These are phyloP conservation scores for Forbesichthys agassizii DNA, from an alignment of 2,113 vertebrate species.

Conservation along the genomic window DNA sequence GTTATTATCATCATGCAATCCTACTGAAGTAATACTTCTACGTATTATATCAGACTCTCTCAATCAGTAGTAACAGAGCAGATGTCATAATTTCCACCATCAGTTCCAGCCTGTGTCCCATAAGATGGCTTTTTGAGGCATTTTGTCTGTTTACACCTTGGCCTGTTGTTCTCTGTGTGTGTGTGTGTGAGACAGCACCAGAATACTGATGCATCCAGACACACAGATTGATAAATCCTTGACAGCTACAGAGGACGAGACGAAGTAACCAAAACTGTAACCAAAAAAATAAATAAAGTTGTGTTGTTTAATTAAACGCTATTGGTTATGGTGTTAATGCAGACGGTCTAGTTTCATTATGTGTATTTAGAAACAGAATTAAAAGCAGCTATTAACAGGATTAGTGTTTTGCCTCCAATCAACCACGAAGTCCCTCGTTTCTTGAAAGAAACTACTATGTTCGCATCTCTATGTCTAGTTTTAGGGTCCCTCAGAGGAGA, in stretches of 20 bases:
- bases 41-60: slow-evolving; percentile 38
- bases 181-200: slow-evolving; percentile 2
- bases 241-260: not conserved
- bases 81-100: not conserved
- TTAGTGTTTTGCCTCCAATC: too few relatives aligned
- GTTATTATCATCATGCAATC: slow-evolving; percentile 16
- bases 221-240: not conserved
- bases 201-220: slow-evolving; percentile 23
- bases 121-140: not conserved
- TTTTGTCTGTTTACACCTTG: not conserved
- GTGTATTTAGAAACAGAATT: too few relatives aligned
- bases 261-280: not conserved
- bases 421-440: too few relatives aligned
- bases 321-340: too few relatives aligned
- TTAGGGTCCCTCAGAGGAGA: too few relatives aligned
- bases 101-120: not conserved
- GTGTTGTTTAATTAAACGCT: too few relatives aligned
- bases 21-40: slow-evolving; percentile 14
- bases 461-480: too few relatives aligned
- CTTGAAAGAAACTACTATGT: too few relatives aligned
- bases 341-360: too few relatives aligned
- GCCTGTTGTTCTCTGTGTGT: slow-evolving; percentile 10
- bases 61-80: slow-evolving; percentile 8
- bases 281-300: too few relatives aligned
- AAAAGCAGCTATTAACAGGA: too few relatives aligned